Base-by-base conservation (phyloP, 2,113 vertebrate genomes). In the Antidorcas marsupialis region DNA sequence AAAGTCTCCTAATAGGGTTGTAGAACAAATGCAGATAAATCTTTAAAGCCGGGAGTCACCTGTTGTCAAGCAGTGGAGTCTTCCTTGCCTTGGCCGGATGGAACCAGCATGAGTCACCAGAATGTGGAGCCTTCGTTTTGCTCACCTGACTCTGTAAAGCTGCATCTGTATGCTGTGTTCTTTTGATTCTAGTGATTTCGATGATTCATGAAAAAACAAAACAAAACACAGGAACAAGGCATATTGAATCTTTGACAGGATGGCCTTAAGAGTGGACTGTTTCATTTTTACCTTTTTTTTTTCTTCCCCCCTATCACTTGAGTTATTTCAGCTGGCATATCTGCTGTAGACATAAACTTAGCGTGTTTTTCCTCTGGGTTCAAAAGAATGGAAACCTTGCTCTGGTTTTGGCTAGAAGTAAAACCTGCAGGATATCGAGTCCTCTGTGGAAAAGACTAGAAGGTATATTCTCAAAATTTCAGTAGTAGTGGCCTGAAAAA, bases 11-110 rank as follows among this genome's bases (percentile, higher is more conserved):
- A 76, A 97, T 82, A 97, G 97, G 95, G 43, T 95, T 98, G 97
- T 96, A 89, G 96, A 94, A 83, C 96, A 97, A 96, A 92, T 87
- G 96, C 92, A 97, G 97, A 82, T 96, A 83, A 83, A 95, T 88
- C 93, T 94, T 83, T 33, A 47, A 78, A 84, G 57, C 60, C 7
- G 53, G 87, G 88, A 94, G 90, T 90, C 67, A 50, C 82, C 91
- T 60, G 78, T 19, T 25, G 6, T 74, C 71, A 10, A 5, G 23
- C 36, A 30, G 47, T 9, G 23, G 27, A 2, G 13, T 47, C 64
- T 57, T 60, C 84, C 86, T 76, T 55, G 86, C 87, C 53, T 53
- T 87, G 57, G 62, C 85, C 52, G 21, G 62, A 76, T 39, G 52
- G 71, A 55, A 60, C 45, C 59, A 28, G 11, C 60, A 10, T 52